Conservation (phyloP, 2,888 invertebrate genomes). For the Fragum whitleyi region DNA sequence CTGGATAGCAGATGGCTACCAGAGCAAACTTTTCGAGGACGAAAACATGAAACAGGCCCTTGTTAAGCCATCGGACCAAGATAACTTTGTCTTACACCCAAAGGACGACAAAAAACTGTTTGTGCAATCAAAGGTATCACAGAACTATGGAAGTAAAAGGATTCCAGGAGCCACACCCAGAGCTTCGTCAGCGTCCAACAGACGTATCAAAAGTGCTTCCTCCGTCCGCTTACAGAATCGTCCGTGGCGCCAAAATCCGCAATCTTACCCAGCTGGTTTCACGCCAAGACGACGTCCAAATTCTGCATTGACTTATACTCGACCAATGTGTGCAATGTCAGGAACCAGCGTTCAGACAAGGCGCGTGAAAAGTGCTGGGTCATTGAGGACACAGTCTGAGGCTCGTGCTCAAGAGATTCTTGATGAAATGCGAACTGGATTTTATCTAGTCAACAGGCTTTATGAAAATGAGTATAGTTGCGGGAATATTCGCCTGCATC, state of each 20-base stretch:
- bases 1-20: conserved; percentile 71
- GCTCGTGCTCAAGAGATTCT: conserved; percentile 40
- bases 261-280: conserved; percentile 50
- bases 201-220: conserved; percentile 63
- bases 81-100: conserved; percentile 67
- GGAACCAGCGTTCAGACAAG: conserved; percentile 38
- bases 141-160: conserved; percentile 14
- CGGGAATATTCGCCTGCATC: conserved; percentile 64
- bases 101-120: conserved; percentile 63
- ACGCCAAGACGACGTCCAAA: conserved; percentile 59
- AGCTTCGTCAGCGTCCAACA: conserved; percentile 30
- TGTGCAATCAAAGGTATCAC: conserved; percentile 34
- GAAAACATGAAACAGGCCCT: conserved; percentile 55
- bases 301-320: conserved; percentile 48
- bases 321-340: conserved; percentile 52
- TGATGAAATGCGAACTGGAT: conserved; percentile 64
- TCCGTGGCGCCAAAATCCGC: conserved; percentile 53
- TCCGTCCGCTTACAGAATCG: conserved; percentile 59
- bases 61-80: conserved; percentile 63
- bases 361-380: conserved; percentile 65
- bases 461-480: conserved; percentile 65
- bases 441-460: conserved; percentile 71
- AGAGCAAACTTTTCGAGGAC: conserved; percentile 63
- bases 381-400: conserved; percentile 54
- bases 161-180: background rate